Evolutionary conservation across 2,888 invertebrate genomes (phyloP).

Genomic region (Drosophila peninsularis): DNA sequence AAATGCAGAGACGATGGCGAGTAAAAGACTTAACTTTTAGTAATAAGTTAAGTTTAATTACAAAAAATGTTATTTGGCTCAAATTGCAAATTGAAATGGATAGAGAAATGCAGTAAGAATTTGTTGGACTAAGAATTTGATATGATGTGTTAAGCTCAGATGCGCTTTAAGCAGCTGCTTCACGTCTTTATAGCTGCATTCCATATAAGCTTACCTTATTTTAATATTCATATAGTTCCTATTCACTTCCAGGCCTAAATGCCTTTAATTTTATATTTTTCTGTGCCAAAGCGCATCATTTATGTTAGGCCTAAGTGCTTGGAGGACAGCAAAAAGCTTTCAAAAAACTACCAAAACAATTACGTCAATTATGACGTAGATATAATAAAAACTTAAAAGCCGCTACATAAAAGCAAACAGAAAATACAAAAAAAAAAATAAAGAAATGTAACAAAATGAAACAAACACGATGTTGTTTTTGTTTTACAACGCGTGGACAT

Average conservation of each 20-base stretch:
- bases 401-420: slow-evolving; percentile 36
- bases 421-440: too few species aligned
- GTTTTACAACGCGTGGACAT: slow-evolving; percentile 53
- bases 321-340: slow-evolving; percentile 67
- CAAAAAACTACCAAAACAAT: slow-evolving; percentile 74
- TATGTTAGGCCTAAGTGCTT: slow-evolving; percentile 42
- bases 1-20: too few species aligned
- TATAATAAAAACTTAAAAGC: slow-evolving; percentile 72
- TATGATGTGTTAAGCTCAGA: not conserved
- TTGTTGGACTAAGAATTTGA: too few species aligned
- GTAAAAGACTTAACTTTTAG: too few species aligned
- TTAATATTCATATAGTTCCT: slow-evolving; percentile 1
- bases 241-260: not conserved
- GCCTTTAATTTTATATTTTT: not conserved
- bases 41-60: too few species aligned
- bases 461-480: slow-evolving; percentile 55
- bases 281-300: slow-evolving; percentile 1
- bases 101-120: too few species aligned
- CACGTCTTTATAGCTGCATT: not conserved
- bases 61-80: too few species aligned
- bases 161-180: not conserved
- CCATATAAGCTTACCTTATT: not conserved
- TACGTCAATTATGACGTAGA: slow-evolving; percentile 68
- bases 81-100: too few species aligned
- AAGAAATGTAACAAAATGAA: slow-evolving; percentile 17